Evolutionary conservation across 1,140 invertebrate genomes (phyloP), one percentile per base, ranked within the genome.

Genomic region (Globodera rostochiensis): DNA sequence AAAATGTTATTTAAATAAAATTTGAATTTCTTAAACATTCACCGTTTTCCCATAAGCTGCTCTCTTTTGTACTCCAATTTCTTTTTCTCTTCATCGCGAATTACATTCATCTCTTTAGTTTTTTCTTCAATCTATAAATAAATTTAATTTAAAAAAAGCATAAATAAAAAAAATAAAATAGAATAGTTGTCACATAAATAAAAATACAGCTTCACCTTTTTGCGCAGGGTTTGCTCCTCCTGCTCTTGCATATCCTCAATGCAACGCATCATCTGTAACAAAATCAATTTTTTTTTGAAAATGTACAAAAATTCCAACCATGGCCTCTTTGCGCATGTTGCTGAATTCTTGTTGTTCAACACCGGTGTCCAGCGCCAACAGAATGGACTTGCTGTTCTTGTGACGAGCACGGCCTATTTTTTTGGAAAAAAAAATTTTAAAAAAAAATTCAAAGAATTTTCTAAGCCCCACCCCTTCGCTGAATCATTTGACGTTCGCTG

Each of bases 401-500:
- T 82, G 86, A 4, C 86, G 82, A 57, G 83, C 85, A 64, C 85
- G 79, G 87, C 90, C 57, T 64, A 64, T 13, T 13, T 13, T 36
- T 36, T 36, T 36, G 36, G 2, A 15, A 64, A 13, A 60, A 60
- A 19, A 19, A 36, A 36, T 36, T n/a, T n/a, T 36, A 36, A 36
- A 36, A 36, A 36, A 36, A 36, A 36, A 36, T 36, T 36, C 36
- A 36, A 36, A 25, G 2, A 36, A 36, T 36, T 36, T 36, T 36
- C 36, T 36, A 36, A 6, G 1, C 11, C 11, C 57, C 57, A 64
- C 57, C 91, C 86, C 89, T 86, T 45, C 88, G 75, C 79, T 91
- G 90, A n/a, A 91, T 89, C 85, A 89, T 86, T 36, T 90, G 87
- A 13, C 90, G 90, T 77, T 90, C 89, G 82, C 90, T 90, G 64